A percentile compares a stretch with the other conserved stretches of the same genome.
Evolutionary conservation across 2,113 vertebrate genomes (phyloP).

Genomic region (Cyanocitta stelleri): DNA sequence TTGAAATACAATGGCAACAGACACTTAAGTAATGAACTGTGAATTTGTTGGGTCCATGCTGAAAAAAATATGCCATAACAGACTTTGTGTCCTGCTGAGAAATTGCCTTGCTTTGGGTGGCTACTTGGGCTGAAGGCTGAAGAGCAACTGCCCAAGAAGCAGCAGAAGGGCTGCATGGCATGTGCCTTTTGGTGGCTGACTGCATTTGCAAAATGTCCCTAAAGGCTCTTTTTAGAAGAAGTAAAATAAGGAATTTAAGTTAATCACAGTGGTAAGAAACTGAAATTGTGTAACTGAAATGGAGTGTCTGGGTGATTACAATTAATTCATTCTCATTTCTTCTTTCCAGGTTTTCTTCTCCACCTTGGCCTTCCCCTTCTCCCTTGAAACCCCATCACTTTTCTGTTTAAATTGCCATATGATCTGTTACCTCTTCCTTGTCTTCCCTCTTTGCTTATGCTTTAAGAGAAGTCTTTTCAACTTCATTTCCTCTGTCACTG

Average conservation of each 20-base stretch:
- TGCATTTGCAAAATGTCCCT: neutral
- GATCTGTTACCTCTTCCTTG: conserved; percentile 12
- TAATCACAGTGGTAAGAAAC: neutral
- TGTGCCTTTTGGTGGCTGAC: neutral
- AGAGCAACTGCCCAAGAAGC: neutral
- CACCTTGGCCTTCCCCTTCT: conserved; percentile 37
- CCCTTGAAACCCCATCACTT: conserved; percentile 9
- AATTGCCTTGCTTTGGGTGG: neutral
- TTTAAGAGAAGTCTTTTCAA: conserved; percentile 51
- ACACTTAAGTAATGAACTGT: neutral
- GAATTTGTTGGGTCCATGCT: neutral
- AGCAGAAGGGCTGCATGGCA: neutral
- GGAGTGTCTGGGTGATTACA: neutral
- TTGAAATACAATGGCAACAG: neutral
- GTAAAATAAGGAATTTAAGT: neutral
- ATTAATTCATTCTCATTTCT: conserved; percentile 58
- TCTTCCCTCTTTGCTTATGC: neutral
- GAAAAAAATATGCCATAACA: neutral
- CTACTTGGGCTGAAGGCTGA: neutral
- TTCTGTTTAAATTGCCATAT: neutral
- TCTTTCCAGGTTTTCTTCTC: conserved; percentile 61
- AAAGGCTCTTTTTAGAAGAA: neutral
- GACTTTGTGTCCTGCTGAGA: neutral
- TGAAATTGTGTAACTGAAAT: neutral
- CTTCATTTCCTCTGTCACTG: conserved; percentile 44